These are phyloP conservation scores for Drosophila flavopinicola DNA, from an alignment of 2,888 invertebrate species.

Conservation along the genomic window DNA sequence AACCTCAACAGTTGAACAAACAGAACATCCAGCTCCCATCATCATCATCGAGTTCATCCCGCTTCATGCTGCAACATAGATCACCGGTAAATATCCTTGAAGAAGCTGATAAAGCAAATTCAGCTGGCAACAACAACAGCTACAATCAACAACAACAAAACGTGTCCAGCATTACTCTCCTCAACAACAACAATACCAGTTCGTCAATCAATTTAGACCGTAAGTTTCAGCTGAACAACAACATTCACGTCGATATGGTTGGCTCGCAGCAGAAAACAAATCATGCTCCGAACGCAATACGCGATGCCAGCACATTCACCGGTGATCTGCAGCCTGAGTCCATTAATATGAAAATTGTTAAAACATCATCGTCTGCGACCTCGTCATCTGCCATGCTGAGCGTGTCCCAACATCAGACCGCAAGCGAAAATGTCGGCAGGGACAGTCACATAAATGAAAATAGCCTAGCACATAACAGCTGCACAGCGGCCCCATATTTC, in stretches of 20 bases:
- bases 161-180: background rate
- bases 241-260: slow-evolving; percentile 62
- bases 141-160: background rate
- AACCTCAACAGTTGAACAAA: slow-evolving; percentile 10
- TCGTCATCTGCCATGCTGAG: slow-evolving; percentile 20
- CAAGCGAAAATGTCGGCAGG: slow-evolving; percentile 4
- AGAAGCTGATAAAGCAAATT: background rate
- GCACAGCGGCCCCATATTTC: slow-evolving; percentile 34
- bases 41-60: slow-evolving; percentile 1
- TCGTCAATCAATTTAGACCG: background rate
- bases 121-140: slow-evolving; percentile 3
- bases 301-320: slow-evolving; percentile 36
- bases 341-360: slow-evolving; percentile 17
- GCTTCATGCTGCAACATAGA: slow-evolving; percentile 14
- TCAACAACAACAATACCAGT: slow-evolving; percentile 5
- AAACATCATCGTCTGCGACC: slow-evolving; percentile 29
- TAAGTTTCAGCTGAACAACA: slow-evolving; percentile 35
- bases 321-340: slow-evolving; percentile 32
- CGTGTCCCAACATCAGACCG: slow-evolving; percentile 21
- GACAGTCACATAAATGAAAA: slow-evolving; percentile 12
- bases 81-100: background rate
- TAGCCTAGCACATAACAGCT: slow-evolving; percentile 26
- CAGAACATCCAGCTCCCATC: background rate
- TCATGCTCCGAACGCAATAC: slow-evolving; percentile 28
- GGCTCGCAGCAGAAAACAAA: slow-evolving; percentile 57